phyloP scores from a whole-genome alignment of 1,140 invertebrate genomes.

The Zaprionus taronus region DNA sequence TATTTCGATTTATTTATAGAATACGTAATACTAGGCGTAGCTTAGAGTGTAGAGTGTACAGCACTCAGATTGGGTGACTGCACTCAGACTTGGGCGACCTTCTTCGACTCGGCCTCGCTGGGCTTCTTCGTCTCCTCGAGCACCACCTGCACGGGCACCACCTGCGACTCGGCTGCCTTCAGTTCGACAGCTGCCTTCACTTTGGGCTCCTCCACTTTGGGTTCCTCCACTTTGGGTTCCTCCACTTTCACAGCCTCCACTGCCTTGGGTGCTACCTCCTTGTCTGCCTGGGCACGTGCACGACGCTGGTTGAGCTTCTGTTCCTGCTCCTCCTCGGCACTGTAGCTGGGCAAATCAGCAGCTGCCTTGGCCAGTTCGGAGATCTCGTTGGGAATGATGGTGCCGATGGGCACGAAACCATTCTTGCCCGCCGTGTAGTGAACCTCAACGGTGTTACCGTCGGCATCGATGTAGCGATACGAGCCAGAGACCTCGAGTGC shows the following conservation, averaged over 20 bases:
- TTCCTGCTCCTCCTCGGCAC: constrained; percentile 59
- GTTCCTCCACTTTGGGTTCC: constrained; percentile 17
- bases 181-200: background rate
- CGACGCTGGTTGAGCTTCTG: constrained; percentile 42
- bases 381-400: constrained; percentile 85
- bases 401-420: constrained; percentile 87
- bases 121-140: background rate
- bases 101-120: constrained; percentile 34
- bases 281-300: constrained; percentile 54
- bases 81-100: constrained; percentile 26
- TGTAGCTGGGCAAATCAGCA: constrained; percentile 56
- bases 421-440: constrained; percentile 88
- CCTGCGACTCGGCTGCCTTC: constrained; percentile 40
- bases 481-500: constrained; percentile 83
- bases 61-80: background rate
- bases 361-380: constrained; percentile 62
- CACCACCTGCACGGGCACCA: constrained; percentile 57
- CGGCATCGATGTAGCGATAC: constrained; percentile 87
- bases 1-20: constrained; percentile 5
- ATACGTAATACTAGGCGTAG: constrained; percentile 4
- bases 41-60: background rate
- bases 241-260: constrained; percentile 3
- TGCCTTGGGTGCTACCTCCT: background rate
- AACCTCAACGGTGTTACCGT: constrained; percentile 89
- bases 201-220: constrained; percentile 1